Percentiles rank a stretch among this genome's conserved stretches.
These are phyloP conservation scores for Glomeris maerens DNA, from an alignment of 1,140 invertebrate genomes.

Conservation along the genomic window DNA sequence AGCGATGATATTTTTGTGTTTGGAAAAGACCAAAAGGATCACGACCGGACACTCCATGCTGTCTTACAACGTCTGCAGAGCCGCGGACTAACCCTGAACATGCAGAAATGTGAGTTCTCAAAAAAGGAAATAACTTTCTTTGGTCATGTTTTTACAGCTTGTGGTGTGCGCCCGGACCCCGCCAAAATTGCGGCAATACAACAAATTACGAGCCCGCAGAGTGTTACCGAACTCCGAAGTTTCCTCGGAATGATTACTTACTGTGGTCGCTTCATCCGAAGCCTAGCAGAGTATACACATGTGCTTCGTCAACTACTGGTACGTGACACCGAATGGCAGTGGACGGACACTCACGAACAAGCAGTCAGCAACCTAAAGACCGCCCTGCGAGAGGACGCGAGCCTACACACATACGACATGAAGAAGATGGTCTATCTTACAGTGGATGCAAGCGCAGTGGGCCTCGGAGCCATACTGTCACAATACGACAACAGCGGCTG, in stretches of 20 bases:
- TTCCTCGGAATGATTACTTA: constrained; percentile 35
- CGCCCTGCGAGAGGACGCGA: too few relatives aligned
- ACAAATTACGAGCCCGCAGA: constrained; percentile 20
- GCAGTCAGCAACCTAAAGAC: constrained; percentile 16
- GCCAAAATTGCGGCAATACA: constrained; percentile 23
- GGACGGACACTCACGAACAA: constrained; percentile 13
- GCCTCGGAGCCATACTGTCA: too few relatives aligned
- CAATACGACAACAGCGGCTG: too few relatives aligned
- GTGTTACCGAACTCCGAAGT: constrained; percentile 25
- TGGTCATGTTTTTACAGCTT: constrained; percentile 25
- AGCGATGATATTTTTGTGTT: too few relatives aligned
- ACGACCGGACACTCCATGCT: too few relatives aligned
- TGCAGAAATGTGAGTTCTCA: constrained; percentile 17
- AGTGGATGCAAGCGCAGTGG: too few relatives aligned
- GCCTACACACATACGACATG: too few relatives aligned
- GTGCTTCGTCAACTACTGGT: constrained; percentile 18
- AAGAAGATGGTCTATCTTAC: too few relatives aligned
- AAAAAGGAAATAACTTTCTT: constrained; percentile 22
- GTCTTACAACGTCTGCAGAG: too few relatives aligned
- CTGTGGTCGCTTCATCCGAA: constrained; percentile 28
- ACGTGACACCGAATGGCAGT: constrained; percentile 3
- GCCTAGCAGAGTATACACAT: constrained; percentile 21
- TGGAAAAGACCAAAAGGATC: too few relatives aligned
- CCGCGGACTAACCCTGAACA: too few relatives aligned
- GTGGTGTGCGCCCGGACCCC: constrained; percentile 25